Evolutionary conservation across 2,113 vertebrate species (phyloP).

Genomic region (Enhydra lutris): DNA sequence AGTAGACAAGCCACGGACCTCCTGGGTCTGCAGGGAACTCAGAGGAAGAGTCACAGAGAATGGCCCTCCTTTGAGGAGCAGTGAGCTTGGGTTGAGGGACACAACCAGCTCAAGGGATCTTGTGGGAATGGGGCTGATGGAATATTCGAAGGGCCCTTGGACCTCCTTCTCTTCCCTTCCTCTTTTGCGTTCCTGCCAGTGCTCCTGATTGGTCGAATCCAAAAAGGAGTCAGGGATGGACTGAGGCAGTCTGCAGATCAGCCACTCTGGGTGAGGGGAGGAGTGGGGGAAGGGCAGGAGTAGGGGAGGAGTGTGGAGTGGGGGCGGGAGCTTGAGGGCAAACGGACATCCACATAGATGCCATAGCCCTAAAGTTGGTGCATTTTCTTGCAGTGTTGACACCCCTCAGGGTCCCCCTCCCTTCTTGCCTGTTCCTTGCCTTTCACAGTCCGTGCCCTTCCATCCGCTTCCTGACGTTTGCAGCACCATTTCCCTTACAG

Average conservation of each 20-base stretch:
- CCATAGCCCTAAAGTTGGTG: neutral
- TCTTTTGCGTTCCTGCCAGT: neutral
- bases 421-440: neutral
- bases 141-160: neutral
- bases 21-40: neutral
- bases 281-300: too few species aligned
- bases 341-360: neutral
- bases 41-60: neutral
- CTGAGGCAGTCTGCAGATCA: neutral
- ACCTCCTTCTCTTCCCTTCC: neutral
- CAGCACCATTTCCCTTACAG: neutral
- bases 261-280: neutral
- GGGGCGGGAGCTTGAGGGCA: too few species aligned
- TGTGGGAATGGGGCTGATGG: neutral
- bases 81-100: neutral
- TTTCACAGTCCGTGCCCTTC: fast-evolving
- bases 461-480: neutral
- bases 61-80: neutral
- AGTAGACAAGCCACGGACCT: neutral
- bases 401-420: neutral
- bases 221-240: neutral
- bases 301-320: neutral
- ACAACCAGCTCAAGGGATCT: neutral
- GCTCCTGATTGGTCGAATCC: neutral
- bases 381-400: neutral